A percentile compares a stretch with the other conserved stretches of the same genome.
Conservation (phyloP, 2,888 invertebrate genomes). For the Eucera pruinosa region DNA sequence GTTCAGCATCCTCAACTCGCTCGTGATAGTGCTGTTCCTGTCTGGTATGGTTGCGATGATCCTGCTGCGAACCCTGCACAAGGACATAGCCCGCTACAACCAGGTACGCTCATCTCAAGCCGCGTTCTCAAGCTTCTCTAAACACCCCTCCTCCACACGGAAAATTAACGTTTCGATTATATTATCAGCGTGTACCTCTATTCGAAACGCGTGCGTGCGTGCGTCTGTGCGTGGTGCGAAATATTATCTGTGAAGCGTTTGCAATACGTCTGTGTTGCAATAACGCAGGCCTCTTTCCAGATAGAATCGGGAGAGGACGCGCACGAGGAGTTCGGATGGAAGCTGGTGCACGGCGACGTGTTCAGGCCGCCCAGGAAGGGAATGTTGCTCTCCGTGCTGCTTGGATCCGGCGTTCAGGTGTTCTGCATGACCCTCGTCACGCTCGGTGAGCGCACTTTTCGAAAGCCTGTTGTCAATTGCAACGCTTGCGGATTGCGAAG, state of each 20-base stretch:
- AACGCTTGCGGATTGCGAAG: too few species aligned
- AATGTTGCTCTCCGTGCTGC: slow-evolving; percentile 97
- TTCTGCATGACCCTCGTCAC: slow-evolving; percentile 98
- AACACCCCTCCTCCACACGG: too few species aligned
- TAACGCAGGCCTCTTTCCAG: slow-evolving; percentile 83
- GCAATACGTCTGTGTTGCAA: slow-evolving; percentile 80
- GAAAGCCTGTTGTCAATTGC: too few species aligned
- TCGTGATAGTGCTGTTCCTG: slow-evolving; percentile 98
- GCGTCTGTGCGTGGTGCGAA: too few species aligned
- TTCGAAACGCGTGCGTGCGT: too few species aligned
- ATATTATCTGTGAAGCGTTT: too few species aligned
- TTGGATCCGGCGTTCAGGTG: slow-evolving; percentile 98
- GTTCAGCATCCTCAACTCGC: slow-evolving; percentile 99
- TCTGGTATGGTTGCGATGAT: slow-evolving; percentile 99
- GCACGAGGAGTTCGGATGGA: slow-evolving; percentile 99
- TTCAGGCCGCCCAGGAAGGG: slow-evolving; percentile 98
- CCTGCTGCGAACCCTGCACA: slow-evolving; percentile 96
- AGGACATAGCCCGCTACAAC: slow-evolving; percentile 99
- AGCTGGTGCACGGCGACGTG: slow-evolving; percentile 98
- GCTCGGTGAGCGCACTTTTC: slow-evolving; percentile 88
- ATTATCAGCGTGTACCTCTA: too few species aligned
- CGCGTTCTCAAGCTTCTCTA: too few species aligned
- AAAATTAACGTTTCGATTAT: too few species aligned
- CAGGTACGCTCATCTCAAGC: slow-evolving; percentile 90
- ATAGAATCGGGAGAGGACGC: slow-evolving; percentile 94